Evolutionary conservation across 2,888 invertebrate species (phyloP), one percentile per base, ranked within the genome.

Genomic region (Nomada hirtipes): DNA sequence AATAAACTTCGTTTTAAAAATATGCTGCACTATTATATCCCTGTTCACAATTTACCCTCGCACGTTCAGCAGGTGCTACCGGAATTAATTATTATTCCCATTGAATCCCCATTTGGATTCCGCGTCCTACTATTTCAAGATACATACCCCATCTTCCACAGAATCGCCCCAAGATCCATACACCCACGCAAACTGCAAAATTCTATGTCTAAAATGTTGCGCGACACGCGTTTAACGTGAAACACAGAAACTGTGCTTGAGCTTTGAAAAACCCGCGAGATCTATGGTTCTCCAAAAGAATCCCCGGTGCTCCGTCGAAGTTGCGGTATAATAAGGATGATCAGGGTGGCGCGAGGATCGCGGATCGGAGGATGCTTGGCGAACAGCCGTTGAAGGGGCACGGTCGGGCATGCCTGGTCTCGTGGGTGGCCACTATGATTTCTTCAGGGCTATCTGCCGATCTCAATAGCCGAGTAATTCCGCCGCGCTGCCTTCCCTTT

Each of bases 371-470:
- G 47, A 36, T 7, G 36, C 36, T 36, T 36, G 47, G 15, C 47
- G 47, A 47, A 13, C 47, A 15, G 47, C 52, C 76, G 64, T 55
- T 53, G 47, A 65, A 50, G 67, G 63, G 67, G 75, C 79, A 75
- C 76, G 67, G 68, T 64, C 67, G 73, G 76, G 67, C 76, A 81
- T 83, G 82, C 82, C 74, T 20, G 75, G 72, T 85, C 84, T 88
- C 92, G 92, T 92, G 92, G 92, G 92, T 92, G 92, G 92, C 89
- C 92, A 87, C 91, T 91, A 92, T 92, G 92, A 93, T 92, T 92
- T 91, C 91, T 92, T 90, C 89, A 83, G 85, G 85, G 89, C 90
- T 92, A 92, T 93, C 92, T 89, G 81, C 89, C 88, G 90, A 92
- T 93, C 92, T 92, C 92, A 90, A 92, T 93, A 92, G 91, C 89